phyloP scores from a whole-genome alignment of 2,113 vertebrate species.

The Neolamprologus ventralis region DNA sequence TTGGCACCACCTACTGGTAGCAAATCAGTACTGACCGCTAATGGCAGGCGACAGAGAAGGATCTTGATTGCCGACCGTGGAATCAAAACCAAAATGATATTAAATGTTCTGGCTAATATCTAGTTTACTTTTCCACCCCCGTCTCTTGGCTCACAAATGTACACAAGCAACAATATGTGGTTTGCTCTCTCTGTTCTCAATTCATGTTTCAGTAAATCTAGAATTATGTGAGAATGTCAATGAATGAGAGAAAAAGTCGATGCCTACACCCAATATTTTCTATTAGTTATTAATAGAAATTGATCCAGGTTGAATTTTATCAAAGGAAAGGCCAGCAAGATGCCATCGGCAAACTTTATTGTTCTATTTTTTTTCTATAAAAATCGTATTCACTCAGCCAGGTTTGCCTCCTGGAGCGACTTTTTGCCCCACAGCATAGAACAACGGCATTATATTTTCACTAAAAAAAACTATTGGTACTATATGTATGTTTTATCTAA shows the following conservation, averaged over 20 bases:
- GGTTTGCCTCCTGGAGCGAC: not conserved
- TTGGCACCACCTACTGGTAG: slow-evolving; percentile 38
- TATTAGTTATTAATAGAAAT: not conserved
- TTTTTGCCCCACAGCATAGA: not conserved
- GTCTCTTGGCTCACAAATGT: not conserved
- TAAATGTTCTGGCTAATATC: not conserved
- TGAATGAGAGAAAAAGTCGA: not conserved
- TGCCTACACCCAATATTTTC: not conserved
- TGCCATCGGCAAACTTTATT: not conserved
- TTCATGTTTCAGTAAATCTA: not conserved
- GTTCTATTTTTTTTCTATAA: not conserved
- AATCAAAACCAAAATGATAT: not conserved
- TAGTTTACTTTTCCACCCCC: not conserved
- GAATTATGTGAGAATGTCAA: not conserved
- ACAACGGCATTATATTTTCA: not conserved
- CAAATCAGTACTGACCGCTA: not conserved
- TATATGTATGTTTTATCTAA: not conserved
- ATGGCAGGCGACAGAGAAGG: not conserved
- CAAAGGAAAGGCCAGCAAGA: not conserved
- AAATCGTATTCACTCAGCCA: not conserved
- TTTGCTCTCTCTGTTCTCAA: not conserved
- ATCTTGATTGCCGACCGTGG: not conserved
- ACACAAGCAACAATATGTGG: not conserved
- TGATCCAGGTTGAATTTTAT: not conserved
- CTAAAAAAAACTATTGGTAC: not conserved